Conservation (phyloP, 2,888 invertebrate genomes). For the Cosmia trapezina region DNA sequence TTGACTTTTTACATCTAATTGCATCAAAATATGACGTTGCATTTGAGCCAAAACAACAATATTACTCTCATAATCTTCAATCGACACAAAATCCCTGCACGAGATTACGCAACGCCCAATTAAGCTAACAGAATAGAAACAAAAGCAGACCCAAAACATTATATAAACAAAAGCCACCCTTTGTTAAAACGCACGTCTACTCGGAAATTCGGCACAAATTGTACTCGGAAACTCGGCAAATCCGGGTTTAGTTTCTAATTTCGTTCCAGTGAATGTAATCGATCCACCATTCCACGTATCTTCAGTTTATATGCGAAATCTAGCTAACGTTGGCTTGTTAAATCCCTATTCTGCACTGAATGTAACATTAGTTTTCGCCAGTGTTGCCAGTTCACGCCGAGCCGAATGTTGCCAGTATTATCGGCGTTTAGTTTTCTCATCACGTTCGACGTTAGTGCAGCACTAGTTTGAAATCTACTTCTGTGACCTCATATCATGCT, state of each 20-base stretch:
- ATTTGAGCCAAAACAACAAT: neutral
- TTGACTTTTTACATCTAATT: neutral
- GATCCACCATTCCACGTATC: conserved; percentile 54
- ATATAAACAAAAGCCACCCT: conserved; percentile 47
- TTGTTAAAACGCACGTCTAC: conserved; percentile 40
- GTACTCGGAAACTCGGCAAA: conserved; percentile 32
- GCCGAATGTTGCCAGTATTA: conserved; percentile 57
- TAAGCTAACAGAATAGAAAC: conserved; percentile 44
- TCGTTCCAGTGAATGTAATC: conserved; percentile 59
- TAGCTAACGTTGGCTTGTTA: conserved; percentile 56
- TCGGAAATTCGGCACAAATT: conserved; percentile 27
- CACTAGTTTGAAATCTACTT: conserved; percentile 57
- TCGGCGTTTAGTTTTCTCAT: conserved; percentile 57
- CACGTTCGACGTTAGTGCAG: conserved; percentile 65
- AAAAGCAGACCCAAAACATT: conserved; percentile 39
- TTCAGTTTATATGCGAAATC: conserved; percentile 58
- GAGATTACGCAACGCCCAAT: conserved; percentile 41
- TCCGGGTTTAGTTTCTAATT: conserved; percentile 57
- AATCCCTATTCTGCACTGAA: conserved; percentile 54
- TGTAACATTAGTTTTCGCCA: conserved; percentile 50
- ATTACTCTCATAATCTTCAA: neutral
- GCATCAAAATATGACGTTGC: neutral
- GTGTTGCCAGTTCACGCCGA: conserved; percentile 54
- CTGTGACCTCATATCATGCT: conserved; percentile 41
- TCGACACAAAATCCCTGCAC: conserved; percentile 14